Base-by-base conservation (phyloP, 2,888 invertebrate species). In the Cancer borealis region DNA sequence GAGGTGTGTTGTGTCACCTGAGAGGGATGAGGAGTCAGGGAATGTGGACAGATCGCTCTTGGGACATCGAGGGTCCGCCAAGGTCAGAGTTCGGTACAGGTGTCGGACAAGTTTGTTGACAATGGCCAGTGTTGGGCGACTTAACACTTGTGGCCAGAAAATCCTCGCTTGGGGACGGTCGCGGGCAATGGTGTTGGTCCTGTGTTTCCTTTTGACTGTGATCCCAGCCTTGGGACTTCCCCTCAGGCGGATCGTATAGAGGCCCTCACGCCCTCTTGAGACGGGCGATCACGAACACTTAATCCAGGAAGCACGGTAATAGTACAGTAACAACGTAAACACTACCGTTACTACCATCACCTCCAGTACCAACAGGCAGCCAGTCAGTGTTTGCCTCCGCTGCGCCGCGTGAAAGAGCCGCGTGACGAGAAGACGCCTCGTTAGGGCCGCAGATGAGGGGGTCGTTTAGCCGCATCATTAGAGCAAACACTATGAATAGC, bases 71-170 rank as follows among this genome's bases (percentile, higher is more conserved):
- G 84, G 60, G 88, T 45, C 10, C 54, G 92, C 84, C 87, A 88
- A 88, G 84, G 87, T 54, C 60, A n/a, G 26, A 39, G 88, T 39
- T 39, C 30, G 39, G 8, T 73, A 39, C 47, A 84, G 92, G 60
- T 88, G 88, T 54, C 92, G 92, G 92, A 92, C 84, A 49, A 79
- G 84, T 92, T 84, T 92, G 92, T 92, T 92, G 87, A 88, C 87
- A 92, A 88, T 47, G 54, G 92, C 87, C 87, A 60, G 45, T 87
- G 60, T 88, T 39, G 92, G 92, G 47, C 49, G 45, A 49, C 60
- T 88, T 92, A 92, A 88, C 92, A 92, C 88, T 60, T 88, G 88
- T 88, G 92, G 54, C 88, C 92, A 91, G 91, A 91, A 91, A 91
- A 91, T 79, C 73, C 91, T 84, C 39, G 84, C 10, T 14, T 30